These are phyloP conservation scores for Hirtodrosophila alboralis DNA, from an alignment of 2,888 invertebrate species.

Conservation along the genomic window DNA sequence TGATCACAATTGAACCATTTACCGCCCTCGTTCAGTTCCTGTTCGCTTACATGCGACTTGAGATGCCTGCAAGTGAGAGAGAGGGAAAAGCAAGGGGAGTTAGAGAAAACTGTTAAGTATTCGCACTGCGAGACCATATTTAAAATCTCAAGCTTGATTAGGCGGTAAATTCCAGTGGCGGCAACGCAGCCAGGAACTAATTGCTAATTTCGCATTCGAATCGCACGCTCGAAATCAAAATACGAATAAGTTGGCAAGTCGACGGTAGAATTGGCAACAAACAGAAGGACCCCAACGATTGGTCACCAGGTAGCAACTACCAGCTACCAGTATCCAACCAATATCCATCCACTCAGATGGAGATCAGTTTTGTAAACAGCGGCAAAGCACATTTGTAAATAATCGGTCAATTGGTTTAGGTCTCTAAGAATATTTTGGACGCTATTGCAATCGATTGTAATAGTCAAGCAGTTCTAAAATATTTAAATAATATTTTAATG, in stretches of 20 bases:
- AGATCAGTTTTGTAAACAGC: conserved; percentile 51
- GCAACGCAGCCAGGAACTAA: conserved; percentile 56
- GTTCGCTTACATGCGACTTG: conserved; percentile 71
- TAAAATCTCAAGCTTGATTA: conserved; percentile 69
- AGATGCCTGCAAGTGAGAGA: conserved; percentile 67
- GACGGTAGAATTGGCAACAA: conserved; percentile 40
- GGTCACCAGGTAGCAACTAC: conserved; percentile 16
- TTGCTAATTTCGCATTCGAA: conserved; percentile 77
- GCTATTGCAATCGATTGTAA: not conserved
- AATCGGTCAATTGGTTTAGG: conserved; percentile 3
- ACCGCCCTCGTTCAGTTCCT: conserved; percentile 51
- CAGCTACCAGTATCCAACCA: conserved; percentile 6
- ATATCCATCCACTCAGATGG: conserved; percentile 47
- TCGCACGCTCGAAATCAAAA: conserved; percentile 67
- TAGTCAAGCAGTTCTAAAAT: too few relatives aligned
- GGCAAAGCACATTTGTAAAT: conserved; percentile 7
- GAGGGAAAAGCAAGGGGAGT: too few relatives aligned
- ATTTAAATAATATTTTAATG: too few relatives aligned
- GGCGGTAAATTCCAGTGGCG: conserved; percentile 73
- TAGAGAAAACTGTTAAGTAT: conserved; percentile 30
- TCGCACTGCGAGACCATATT: conserved; percentile 56
- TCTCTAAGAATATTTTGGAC: not conserved
- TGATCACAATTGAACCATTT: conserved; percentile 87
- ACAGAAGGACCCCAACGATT: conserved; percentile 39
- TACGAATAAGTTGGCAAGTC: conserved; percentile 56